These are phyloP conservation scores for Pterocles burchelli DNA, from an alignment of 2,113 vertebrate species.

Conservation along the genomic window DNA sequence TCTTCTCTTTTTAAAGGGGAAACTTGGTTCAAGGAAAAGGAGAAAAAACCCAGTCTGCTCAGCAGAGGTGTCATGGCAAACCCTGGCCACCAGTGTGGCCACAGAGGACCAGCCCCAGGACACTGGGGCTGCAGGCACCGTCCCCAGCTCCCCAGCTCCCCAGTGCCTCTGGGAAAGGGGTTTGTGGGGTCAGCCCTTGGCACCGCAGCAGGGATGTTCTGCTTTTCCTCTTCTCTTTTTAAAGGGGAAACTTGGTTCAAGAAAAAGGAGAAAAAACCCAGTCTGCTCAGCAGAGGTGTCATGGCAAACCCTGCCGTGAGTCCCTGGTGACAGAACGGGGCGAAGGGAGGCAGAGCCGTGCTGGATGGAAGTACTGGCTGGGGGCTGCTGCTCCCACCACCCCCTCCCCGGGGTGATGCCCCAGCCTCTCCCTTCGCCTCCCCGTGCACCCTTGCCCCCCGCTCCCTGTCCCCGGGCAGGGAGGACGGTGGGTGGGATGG, in stretches of 20 bases:
- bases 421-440: background rate
- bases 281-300: background rate
- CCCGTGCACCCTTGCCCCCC: background rate
- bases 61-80: background rate
- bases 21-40: background rate
- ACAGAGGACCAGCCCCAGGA: background rate
- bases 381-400: background rate
- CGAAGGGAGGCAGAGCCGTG: background rate
- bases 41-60: background rate
- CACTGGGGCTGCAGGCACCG: accelerated
- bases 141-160: accelerated
- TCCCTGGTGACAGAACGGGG: background rate
- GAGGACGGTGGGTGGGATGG: background rate
- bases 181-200: background rate
- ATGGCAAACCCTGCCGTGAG: background rate
- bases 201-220: background rate
- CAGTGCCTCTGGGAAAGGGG: background rate
- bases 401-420: background rate
- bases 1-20: background rate
- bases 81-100: too few species aligned
- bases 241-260: background rate
- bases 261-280: background rate
- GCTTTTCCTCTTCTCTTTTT: background rate
- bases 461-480: background rate
- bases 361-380: background rate